These are phyloP conservation scores for Sardina pilchardus DNA, from an alignment of 2,113 vertebrate species.

Conservation along the genomic window DNA sequence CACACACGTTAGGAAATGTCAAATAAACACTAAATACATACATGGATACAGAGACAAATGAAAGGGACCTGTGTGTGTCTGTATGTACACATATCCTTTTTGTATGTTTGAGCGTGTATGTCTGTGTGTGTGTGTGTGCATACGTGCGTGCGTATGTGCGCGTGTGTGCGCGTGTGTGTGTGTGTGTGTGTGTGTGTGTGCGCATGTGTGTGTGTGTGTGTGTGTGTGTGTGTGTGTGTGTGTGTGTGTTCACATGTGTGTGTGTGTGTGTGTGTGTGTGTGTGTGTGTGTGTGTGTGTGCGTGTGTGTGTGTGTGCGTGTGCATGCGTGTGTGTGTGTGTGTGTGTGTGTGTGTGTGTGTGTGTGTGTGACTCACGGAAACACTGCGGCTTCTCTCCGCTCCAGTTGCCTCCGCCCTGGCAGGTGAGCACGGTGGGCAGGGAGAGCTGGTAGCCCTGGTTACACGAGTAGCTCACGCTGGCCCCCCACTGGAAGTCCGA, in stretches of 20 bases:
- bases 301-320: background rate
- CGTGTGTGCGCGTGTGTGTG: background rate
- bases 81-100: background rate
- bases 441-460: constrained; percentile 96
- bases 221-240: background rate
- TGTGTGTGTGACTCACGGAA: constrained; percentile 83
- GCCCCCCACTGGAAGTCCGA: constrained; percentile 92
- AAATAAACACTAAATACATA: background rate
- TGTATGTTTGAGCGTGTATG: background rate
- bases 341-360: background rate
- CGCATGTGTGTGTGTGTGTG: background rate
- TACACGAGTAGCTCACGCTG: constrained; percentile 88
- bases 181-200: background rate
- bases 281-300: background rate
- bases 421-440: constrained; percentile 91
- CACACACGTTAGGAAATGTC: background rate
- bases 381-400: constrained; percentile 91
- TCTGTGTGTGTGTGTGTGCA: background rate
- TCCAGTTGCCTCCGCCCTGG: constrained; percentile 91
- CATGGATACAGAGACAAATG: background rate
- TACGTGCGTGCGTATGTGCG: background rate
- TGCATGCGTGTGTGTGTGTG: background rate
- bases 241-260: background rate
- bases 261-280: background rate
- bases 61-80: background rate